Percentiles rank a stretch among this genome's conserved stretches.
Evolutionary conservation across 2,797 vertebrate genomes (phyloP).

Genomic region (Lepilemur ruficaudatus): DNA sequence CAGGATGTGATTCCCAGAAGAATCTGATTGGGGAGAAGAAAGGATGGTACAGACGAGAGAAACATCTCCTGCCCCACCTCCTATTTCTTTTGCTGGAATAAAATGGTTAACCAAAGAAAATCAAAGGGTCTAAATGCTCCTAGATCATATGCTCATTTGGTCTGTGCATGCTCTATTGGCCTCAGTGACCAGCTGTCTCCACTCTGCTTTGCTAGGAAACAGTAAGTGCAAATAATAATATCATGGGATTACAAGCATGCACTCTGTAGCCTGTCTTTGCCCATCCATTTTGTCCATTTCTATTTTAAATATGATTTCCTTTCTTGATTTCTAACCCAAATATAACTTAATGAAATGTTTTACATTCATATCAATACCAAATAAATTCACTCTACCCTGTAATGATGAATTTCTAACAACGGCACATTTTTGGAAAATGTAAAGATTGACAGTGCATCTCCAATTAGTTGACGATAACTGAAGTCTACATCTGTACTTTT

Average conservation of each 20-base stretch:
- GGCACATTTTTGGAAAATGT: constrained; percentile 27
- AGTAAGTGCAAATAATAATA: background rate
- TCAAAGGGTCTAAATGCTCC: background rate
- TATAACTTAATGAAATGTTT: constrained; percentile 14
- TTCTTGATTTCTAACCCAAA: constrained; percentile 34
- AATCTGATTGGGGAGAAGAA: background rate
- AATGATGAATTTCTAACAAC: constrained; percentile 22
- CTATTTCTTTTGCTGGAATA: background rate
- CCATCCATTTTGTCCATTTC: constrained; percentile 21
- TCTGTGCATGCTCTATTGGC: fast-evolving
- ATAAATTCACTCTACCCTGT: background rate
- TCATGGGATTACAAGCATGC: too few relatives aligned
- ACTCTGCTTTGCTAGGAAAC: background rate
- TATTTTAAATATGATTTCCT: constrained; percentile 11
- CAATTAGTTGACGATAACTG: constrained; percentile 17
- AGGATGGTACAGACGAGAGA: background rate
- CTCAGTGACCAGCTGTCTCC: background rate
- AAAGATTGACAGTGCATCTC: constrained; percentile 15
- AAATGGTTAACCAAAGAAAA: background rate
- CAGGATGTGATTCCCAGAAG: background rate
- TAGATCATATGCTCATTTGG: background rate
- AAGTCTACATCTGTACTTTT: constrained; percentile 12
- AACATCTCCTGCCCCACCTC: background rate
- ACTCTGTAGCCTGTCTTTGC: background rate
- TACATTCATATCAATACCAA: constrained; percentile 34